Percentiles rank a stretch among this genome's conserved stretches.
Evolutionary conservation across 2,797 vertebrate species (phyloP).

Genomic region (Rhyacichthys aspro): DNA sequence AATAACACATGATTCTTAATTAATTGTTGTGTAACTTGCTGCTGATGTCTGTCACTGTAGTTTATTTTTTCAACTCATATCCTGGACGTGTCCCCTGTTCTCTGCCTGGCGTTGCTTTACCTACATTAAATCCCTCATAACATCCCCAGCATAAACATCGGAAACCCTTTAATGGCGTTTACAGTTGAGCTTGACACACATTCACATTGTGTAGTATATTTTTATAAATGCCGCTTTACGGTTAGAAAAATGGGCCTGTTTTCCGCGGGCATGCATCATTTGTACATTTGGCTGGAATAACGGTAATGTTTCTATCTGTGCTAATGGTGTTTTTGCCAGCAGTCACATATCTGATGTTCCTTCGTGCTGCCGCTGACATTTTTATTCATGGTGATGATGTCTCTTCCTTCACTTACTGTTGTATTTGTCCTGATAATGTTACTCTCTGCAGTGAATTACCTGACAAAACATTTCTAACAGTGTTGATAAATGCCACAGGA

Average conservation of each 20-base stretch:
- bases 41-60: background rate
- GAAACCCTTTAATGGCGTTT: background rate
- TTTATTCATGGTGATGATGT: slow-evolving; percentile 9
- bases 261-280: background rate
- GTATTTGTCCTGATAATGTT: slow-evolving; percentile 16
- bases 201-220: background rate
- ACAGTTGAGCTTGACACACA: background rate
- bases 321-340: slow-evolving; percentile 13
- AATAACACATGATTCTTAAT: too few relatives aligned
- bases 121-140: background rate
- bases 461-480: slow-evolving; percentile 5
- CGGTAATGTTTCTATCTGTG: slow-evolving; percentile 12
- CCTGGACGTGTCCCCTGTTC: background rate
- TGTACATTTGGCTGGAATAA: slow-evolving; percentile 14
- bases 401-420: slow-evolving; percentile 15
- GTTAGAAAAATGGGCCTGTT: slow-evolving; percentile 2
- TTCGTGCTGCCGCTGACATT: slow-evolving; percentile 1
- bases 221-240: background rate
- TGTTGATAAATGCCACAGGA: slow-evolving; percentile 4
- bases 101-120: background rate
- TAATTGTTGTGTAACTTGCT: too few relatives aligned
- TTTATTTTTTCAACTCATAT: background rate
- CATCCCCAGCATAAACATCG: background rate
- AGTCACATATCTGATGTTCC: slow-evolving; percentile 8
- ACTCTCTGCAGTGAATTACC: slow-evolving; percentile 8